phyloP scores from a whole-genome alignment of 2,888 invertebrate genomes.

The Patella caerulea region DNA sequence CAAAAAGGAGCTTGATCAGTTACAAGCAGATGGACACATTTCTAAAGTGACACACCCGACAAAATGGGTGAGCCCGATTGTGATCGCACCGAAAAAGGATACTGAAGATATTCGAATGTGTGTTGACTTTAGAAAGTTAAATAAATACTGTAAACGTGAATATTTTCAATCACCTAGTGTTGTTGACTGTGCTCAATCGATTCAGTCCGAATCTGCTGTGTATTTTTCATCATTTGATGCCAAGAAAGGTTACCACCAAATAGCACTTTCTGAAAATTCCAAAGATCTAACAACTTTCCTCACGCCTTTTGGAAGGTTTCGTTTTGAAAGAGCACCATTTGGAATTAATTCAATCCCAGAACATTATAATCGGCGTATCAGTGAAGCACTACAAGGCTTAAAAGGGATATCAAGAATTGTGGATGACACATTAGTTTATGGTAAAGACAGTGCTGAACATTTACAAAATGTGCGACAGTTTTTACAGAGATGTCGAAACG shows the following conservation, averaged over 20 bases:
- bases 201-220: not conserved
- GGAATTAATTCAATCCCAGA: not conserved
- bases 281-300: not conserved
- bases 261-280: not conserved
- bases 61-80: not conserved
- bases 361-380: not conserved
- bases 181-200: not conserved
- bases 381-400: not conserved
- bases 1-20: no score
- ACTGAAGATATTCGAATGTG: no score
- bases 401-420: not conserved
- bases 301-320: not conserved
- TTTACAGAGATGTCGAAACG: not conserved
- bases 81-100: not conserved
- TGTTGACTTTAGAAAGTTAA: constrained; percentile 2
- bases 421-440: not conserved
- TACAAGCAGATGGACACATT: no score
- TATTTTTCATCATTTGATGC: constrained; percentile 2
- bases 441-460: not conserved
- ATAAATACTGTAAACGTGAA: not conserved
- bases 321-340: not conserved
- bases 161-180: not conserved
- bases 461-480: not conserved
- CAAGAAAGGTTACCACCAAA: not conserved
- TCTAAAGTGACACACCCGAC: not conserved